phyloP scores from a whole-genome alignment of 2,888 invertebrate genomes.

The Melipona beecheii region DNA sequence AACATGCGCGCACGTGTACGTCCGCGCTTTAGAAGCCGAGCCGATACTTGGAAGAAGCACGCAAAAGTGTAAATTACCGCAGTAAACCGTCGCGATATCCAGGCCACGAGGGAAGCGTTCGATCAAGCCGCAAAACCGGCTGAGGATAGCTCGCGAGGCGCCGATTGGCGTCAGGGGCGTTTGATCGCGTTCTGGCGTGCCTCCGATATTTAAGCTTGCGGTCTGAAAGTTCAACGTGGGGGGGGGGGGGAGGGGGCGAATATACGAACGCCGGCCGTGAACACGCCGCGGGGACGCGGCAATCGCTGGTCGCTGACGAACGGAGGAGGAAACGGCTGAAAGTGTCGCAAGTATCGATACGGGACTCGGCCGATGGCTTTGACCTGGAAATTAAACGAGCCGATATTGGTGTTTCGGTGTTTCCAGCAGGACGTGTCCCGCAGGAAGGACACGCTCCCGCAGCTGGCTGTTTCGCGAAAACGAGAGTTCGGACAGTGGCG shows the following conservation, averaged over 20 bases:
- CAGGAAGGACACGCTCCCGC: not conserved
- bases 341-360: conserved; percentile 34
- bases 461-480: conserved; percentile 5
- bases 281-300: not conserved
- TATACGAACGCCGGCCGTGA: not conserved
- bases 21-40: not conserved
- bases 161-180: conserved; percentile 25
- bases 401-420: conserved; percentile 22
- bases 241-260: not conserved
- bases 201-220: conserved; percentile 42
- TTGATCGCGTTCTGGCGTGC: conserved; percentile 35
- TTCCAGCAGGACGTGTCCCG: not conserved
- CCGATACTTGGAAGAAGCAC: not conserved
- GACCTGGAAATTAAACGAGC: conserved; percentile 36
- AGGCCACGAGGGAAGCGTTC: conserved; percentile 24
- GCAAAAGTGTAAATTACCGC: conserved; percentile 4
- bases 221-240: conserved; percentile 40
- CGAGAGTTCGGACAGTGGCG: not conserved
- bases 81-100: conserved; percentile 28
- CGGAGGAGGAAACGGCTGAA: conserved; percentile 24
- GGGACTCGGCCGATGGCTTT: conserved; percentile 5
- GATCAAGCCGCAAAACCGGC: conserved; percentile 29
- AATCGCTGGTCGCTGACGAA: conserved; percentile 11
- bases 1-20: too few species aligned
- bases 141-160: conserved; percentile 7